Conservation (phyloP, 2,113 vertebrate genomes). For the Bos javanicus region DNA sequence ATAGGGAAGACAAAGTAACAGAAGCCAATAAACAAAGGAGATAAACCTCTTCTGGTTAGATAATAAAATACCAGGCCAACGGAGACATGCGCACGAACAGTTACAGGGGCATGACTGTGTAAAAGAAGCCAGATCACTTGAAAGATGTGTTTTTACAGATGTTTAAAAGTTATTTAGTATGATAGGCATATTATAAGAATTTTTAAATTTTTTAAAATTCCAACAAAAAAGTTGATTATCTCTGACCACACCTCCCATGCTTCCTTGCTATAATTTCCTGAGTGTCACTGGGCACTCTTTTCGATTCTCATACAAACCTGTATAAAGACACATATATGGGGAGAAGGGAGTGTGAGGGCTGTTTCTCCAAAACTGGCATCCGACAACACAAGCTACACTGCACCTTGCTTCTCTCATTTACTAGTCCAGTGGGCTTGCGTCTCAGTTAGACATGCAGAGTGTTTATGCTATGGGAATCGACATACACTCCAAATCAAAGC, state of each 20-base stretch:
- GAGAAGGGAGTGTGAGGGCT: rapidly evolving
- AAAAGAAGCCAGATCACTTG: neutral
- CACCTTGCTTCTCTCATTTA: neutral
- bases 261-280: neutral
- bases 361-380: neutral
- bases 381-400: neutral
- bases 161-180: neutral
- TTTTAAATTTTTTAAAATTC: neutral
- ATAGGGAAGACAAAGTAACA: too few species aligned
- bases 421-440: neutral
- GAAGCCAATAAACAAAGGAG: rapidly evolving
- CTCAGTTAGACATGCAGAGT: neutral
- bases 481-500: neutral
- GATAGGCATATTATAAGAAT: neutral
- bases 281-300: too few species aligned
- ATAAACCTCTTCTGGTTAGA: too few species aligned
- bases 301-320: neutral
- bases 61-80: neutral
- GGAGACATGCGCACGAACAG: rapidly evolving
- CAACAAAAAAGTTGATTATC: neutral
- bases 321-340: neutral
- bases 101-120: neutral
- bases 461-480: neutral
- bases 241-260: neutral
- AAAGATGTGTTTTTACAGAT: neutral